Percentiles rank a stretch among this genome's conserved stretches.
Evolutionary conservation across 2,888 invertebrate species (phyloP).

Genomic region (Leptopilina syphax): DNA sequence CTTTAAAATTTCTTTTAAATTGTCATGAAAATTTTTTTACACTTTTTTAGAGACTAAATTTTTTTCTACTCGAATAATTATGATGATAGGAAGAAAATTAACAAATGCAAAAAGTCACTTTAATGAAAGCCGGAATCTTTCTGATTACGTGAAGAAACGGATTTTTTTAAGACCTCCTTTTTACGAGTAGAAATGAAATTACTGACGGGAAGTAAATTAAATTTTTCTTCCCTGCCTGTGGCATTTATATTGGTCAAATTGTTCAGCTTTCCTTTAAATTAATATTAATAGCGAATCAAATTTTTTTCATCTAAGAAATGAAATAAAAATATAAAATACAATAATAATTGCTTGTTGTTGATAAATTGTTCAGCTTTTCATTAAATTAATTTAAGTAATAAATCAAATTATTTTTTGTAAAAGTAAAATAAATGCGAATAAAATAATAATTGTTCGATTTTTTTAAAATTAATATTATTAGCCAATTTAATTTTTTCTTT

Average conservation of each 20-base stretch:
- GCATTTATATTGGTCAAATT: background rate
- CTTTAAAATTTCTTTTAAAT: no score
- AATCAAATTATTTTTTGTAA: no score
- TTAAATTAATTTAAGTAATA: no score
- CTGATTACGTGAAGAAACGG: background rate
- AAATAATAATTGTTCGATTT: no score
- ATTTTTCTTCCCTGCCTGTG: constrained; percentile 2
- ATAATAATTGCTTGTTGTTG: no score
- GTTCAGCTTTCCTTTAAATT: background rate
- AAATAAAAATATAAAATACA: background rate
- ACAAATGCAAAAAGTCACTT: background rate
- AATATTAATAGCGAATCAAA: background rate
- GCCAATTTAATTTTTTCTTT: background rate
- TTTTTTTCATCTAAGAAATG: background rate
- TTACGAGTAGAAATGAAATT: background rate
- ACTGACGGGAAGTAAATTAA: constrained; percentile 19
- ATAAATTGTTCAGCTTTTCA: no score
- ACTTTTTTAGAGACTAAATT: no score
- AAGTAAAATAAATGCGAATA: no score
- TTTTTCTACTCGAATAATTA: background rate
- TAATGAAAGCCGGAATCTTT: background rate
- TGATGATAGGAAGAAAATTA: background rate
- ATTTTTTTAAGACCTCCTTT: background rate
- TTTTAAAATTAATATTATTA: background rate
- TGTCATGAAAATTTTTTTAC: no score